Conservation (phyloP, 2,113 vertebrate species). For the Esox niger region DNA sequence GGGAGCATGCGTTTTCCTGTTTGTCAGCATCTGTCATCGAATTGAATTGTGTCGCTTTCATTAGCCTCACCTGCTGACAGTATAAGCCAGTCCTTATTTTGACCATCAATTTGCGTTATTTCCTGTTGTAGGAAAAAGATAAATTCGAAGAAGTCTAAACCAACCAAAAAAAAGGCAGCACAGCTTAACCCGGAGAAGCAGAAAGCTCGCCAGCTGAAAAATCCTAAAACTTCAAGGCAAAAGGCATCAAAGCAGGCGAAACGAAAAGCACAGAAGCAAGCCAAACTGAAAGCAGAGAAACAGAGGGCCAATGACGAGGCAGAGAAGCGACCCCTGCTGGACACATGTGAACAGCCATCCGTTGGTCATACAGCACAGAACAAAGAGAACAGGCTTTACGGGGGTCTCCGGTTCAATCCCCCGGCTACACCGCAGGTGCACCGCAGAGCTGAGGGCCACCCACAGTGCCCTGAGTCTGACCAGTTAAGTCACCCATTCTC, state of each 20-base stretch:
- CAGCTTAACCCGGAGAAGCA: neutral
- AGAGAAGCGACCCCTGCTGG: neutral
- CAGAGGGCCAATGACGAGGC: neutral
- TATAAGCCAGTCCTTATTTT: neutral
- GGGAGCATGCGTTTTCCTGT: too few relatives aligned
- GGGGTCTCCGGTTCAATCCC: slow-evolving; percentile 3
- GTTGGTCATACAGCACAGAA: slow-evolving; percentile 28
- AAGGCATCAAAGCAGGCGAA: neutral
- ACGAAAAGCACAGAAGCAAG: neutral
- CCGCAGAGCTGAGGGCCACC: slow-evolving; percentile 7
- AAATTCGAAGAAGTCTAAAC: slow-evolving; percentile 20
- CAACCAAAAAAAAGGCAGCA: slow-evolving; percentile 6
- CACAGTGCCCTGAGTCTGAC: too few relatives aligned
- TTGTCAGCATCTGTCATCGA: too few relatives aligned
- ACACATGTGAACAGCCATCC: neutral
- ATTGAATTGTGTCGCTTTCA: too few relatives aligned
- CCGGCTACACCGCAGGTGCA: slow-evolving; percentile 6
- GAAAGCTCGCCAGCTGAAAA: neutral
- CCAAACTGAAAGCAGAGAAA: neutral
- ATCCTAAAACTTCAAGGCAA: neutral
- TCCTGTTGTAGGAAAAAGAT: slow-evolving; percentile 35
- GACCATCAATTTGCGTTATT: neutral
- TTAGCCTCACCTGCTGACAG: too few relatives aligned
- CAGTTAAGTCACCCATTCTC: too few relatives aligned
- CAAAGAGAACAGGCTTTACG: slow-evolving; percentile 45